Percentiles rank a stretch among this genome's conserved stretches.
Evolutionary conservation across 2,797 vertebrate genomes (phyloP).

Genomic region (Allochrocebus solatus): DNA sequence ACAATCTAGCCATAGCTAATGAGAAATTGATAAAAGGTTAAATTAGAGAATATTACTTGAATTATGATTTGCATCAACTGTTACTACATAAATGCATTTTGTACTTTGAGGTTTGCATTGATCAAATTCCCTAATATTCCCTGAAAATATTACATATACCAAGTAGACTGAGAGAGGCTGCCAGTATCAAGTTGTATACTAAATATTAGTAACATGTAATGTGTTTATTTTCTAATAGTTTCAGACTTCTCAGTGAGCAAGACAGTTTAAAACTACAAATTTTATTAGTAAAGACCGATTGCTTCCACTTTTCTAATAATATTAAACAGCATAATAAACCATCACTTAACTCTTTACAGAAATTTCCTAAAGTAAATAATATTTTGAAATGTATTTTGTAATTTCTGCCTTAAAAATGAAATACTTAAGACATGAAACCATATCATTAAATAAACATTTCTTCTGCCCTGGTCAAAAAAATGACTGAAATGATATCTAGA

Average conservation of each 20-base stretch:
- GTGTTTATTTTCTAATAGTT: neutral
- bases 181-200: neutral
- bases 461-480: neutral
- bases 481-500: neutral
- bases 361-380: neutral
- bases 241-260: neutral
- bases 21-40: neutral
- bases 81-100: neutral
- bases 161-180: neutral
- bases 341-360: neutral
- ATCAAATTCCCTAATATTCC: neutral
- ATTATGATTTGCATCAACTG: neutral
- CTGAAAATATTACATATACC: neutral
- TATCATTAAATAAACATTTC: neutral
- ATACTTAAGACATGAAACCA: neutral
- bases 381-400: neutral
- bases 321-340: neutral
- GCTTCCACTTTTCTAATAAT: neutral
- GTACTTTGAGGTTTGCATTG: neutral
- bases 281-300: neutral
- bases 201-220: neutral
- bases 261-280: neutral
- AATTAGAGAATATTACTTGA: neutral
- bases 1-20: neutral
- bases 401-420: neutral